These are phyloP conservation scores for Bhutanitis thaidina DNA, from an alignment of 2,888 invertebrate species.

Conservation along the genomic window DNA sequence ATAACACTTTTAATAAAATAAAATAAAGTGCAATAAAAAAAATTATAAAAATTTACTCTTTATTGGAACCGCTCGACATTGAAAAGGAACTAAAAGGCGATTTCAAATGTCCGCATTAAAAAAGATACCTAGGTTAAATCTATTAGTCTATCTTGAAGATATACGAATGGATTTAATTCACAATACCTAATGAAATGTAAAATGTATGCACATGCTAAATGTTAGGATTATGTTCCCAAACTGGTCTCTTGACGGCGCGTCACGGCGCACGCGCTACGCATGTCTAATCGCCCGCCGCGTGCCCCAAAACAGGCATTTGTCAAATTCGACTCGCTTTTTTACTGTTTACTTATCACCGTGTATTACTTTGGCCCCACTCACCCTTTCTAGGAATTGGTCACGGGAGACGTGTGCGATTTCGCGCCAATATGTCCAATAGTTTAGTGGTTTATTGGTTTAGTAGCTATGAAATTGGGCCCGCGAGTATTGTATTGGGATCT, in stretches of 20 bases:
- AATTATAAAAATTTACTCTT: too few species aligned
- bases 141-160: too few species aligned
- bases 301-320: constrained; percentile 75
- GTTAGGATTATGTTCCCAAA: not conserved
- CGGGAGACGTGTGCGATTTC: constrained; percentile 53
- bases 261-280: constrained; percentile 38
- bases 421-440: constrained; percentile 65
- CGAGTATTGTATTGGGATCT: constrained; percentile 31
- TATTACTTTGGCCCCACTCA: constrained; percentile 42
- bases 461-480: constrained; percentile 39
- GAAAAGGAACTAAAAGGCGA: too few species aligned
- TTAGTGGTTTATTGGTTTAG: constrained; percentile 58
- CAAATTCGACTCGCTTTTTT: constrained; percentile 72
- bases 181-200: too few species aligned
- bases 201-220: not conserved
- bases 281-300: constrained; percentile 61
- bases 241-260: constrained; percentile 23
- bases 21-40: too few species aligned
- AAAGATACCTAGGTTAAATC: too few species aligned
- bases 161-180: too few species aligned
- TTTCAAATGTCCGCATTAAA: too few species aligned
- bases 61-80: too few species aligned
- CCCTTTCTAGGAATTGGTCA: constrained; percentile 67
- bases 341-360: constrained; percentile 62
- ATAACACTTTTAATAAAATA: too few species aligned